These are phyloP conservation scores for Heliconius melpomene DNA, from an alignment of 1,140 invertebrate genomes.

Conservation along the genomic window DNA sequence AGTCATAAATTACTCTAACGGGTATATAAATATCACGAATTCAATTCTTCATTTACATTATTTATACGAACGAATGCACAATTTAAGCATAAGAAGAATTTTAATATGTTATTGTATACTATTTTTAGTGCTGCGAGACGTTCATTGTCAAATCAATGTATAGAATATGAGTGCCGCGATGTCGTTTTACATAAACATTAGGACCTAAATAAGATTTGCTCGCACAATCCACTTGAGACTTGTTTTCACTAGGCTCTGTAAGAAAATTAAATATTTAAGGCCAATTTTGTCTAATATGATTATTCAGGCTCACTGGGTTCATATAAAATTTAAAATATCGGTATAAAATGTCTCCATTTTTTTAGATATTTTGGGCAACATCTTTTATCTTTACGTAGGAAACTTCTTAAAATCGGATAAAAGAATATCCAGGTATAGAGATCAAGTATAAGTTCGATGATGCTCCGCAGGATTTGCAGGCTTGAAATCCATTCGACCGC, in stretches of 20 bases:
- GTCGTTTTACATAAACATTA: background rate
- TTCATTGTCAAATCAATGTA: constrained; percentile 5
- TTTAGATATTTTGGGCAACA: no score
- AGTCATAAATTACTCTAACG: constrained; percentile 5
- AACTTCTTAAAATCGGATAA: no score
- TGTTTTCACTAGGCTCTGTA: background rate
- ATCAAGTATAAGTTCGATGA: background rate
- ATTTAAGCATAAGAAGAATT: background rate
- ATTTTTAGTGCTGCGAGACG: constrained; percentile 6
- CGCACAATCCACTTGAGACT: background rate
- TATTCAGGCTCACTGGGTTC: no score
- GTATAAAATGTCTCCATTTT: no score
- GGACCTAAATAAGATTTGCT: background rate
- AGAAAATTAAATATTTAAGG: no score
- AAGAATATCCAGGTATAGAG: no score
- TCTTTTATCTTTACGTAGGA: no score
- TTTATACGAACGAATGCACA: background rate
- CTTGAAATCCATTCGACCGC: background rate
- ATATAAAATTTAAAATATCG: no score
- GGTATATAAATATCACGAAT: background rate
- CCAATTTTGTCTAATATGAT: no score
- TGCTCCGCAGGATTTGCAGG: background rate
- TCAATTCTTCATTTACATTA: background rate
- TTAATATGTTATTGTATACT: constrained; percentile 11
- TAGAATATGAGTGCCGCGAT: background rate